Conservation (phyloP, 2,113 vertebrate species). For the Chaetura pelagica region DNA sequence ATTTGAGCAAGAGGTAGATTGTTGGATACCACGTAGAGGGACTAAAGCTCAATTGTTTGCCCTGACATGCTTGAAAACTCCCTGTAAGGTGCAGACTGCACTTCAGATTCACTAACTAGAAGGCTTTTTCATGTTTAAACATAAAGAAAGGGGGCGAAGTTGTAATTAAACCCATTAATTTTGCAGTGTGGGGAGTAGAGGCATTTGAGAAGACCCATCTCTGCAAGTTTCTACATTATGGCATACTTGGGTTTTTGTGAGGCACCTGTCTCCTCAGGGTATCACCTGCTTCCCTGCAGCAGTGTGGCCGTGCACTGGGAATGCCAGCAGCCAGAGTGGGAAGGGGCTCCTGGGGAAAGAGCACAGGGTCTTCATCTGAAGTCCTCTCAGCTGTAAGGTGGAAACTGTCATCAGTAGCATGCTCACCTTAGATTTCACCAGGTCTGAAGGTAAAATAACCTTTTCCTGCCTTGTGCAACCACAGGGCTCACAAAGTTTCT, state of each 20-base stretch:
- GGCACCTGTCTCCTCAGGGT: background rate
- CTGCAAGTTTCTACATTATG: background rate
- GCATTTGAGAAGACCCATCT: background rate
- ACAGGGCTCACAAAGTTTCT: background rate
- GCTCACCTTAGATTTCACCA: background rate
- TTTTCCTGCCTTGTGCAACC: accelerated
- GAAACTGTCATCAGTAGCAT: background rate
- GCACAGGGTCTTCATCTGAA: background rate
- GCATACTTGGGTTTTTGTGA: accelerated
- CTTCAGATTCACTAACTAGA: background rate
- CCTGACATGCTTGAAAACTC: background rate
- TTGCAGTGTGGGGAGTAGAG: accelerated
- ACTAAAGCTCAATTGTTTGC: background rate
- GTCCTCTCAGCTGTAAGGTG: background rate
- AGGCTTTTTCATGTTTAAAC: background rate
- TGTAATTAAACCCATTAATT: background rate
- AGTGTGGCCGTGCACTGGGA: accelerated
- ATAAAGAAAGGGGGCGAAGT: background rate
- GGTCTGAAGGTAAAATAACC: background rate
- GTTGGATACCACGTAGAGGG: background rate
- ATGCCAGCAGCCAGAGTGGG: background rate
- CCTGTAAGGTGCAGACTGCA: background rate
- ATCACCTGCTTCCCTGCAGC: background rate
- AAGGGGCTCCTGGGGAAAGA: background rate
- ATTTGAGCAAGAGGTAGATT: background rate